phyloP scores from a whole-genome alignment of 2,797 vertebrate species.

The Hyperoplus lanceolatus region DNA sequence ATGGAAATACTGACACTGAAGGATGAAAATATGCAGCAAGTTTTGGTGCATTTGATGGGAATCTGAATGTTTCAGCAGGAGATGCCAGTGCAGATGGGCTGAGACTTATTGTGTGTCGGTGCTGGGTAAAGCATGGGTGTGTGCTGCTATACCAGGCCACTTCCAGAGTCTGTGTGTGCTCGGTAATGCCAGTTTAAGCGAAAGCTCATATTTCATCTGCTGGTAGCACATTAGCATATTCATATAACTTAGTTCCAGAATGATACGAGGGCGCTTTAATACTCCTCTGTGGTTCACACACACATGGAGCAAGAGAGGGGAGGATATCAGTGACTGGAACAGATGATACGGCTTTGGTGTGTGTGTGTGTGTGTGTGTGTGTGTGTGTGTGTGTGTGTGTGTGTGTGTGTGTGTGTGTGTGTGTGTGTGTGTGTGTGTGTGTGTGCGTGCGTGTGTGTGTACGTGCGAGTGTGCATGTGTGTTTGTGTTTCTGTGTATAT shows the following conservation, averaged over 20 bases:
- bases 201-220: conserved; percentile 58
- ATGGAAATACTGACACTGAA: conserved; percentile 6
- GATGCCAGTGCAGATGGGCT: conserved; percentile 70
- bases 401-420: too few species aligned
- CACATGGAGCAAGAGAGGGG: neutral
- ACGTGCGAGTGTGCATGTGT: too few species aligned
- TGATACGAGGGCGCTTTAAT: conserved; percentile 33
- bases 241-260: conserved; percentile 32
- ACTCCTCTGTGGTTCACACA: conserved; percentile 31
- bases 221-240: conserved; percentile 55
- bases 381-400: too few species aligned
- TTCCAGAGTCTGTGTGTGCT: conserved; percentile 24
- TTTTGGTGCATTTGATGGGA: conserved; percentile 67
- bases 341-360: conserved; percentile 38
- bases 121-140: conserved; percentile 53
- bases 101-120: conserved; percentile 66
- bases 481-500: too few species aligned
- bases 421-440: too few species aligned
- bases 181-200: conserved; percentile 49
- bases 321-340: conserved; percentile 33
- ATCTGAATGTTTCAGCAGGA: conserved; percentile 59
- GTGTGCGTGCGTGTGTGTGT: too few species aligned
- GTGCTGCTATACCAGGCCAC: conserved; percentile 39
- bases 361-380: conserved; percentile 1
- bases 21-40: conserved; percentile 31